Evolutionary conservation across 2,888 invertebrate species (phyloP), one percentile per base, ranked within the genome.

Genomic region (Brachycybe producta): DNA sequence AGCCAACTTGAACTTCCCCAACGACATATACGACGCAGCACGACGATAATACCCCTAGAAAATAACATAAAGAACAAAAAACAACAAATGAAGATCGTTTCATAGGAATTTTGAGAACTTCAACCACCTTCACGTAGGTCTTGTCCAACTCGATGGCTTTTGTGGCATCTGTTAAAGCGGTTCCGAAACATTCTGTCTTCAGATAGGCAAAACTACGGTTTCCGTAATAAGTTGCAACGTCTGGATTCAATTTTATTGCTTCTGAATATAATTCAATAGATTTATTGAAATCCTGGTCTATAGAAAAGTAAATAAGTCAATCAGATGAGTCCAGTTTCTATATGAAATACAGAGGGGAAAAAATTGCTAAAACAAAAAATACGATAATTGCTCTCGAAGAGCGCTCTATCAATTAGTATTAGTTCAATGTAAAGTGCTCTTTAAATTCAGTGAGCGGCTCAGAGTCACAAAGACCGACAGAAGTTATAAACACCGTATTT

Each of bases 1-100:
- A 8, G 98, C 98, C 70, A 84, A 75, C 72, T 94, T 95, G 69
- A 91, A 95, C 73, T 94, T 94, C 58, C 97, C 95, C 64, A 97
- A 70, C 24, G 95, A 88, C 95, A 99, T 97, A 63, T 92, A 79
- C 28, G 98, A 84, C 2, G 91, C 90, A 1, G 97, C 98, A 63
- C 97, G 75, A 61, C 98, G 77, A 68, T 97, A 99, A 67, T 92
- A 99, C 1, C 92, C 97, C 73, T 68, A 24, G 11, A 45, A 32
- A 50, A 2, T 35, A 43, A 23, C 5, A 41, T 34, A 30, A 38
- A 24, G 26, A 19, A 26, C 15, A 30, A 26, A 26, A 19, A 2
- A n/a, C 7, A 54, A 11, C 8, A 26, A 24, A 23, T n/a, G n/a
- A n/a, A n/a, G n/a, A n/a, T n/a, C n/a, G n/a, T n/a, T n/a, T n/a